These are phyloP conservation scores for Apus apus DNA, from an alignment of 2,113 vertebrate genomes.

Conservation along the genomic window DNA sequence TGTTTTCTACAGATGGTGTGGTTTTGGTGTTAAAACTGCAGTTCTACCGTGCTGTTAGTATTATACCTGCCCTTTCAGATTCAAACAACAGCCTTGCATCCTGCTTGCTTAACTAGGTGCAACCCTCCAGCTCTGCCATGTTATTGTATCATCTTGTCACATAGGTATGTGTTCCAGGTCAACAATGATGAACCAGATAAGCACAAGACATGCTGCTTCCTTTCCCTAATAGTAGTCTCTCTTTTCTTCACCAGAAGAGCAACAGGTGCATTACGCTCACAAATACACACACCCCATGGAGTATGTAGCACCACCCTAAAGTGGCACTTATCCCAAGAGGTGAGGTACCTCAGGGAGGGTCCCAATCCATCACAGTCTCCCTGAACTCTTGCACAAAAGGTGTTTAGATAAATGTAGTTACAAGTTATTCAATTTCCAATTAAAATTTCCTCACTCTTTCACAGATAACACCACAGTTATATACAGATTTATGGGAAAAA, in stretches of 20 bases:
- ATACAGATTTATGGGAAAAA: rapidly evolving
- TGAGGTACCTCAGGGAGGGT: neutral
- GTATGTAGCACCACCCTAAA: neutral
- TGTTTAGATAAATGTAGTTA: neutral
- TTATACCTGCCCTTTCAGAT: neutral
- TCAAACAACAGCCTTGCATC: neutral
- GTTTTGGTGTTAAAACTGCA: neutral
- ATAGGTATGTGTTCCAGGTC: neutral
- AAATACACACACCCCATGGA: rapidly evolving
- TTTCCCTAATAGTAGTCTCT: neutral
- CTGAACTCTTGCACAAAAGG: neutral
- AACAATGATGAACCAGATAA: neutral
- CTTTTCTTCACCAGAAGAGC: neutral
- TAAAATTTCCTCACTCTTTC: neutral
- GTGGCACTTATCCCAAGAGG: neutral
- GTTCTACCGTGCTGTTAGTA: neutral
- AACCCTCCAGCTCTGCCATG: neutral
- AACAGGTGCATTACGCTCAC: neutral
- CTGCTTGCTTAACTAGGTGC: neutral
- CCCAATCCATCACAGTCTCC: neutral
- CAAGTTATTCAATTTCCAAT: neutral
- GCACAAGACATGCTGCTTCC: neutral
- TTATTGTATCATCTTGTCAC: neutral
- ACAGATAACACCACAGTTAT: neutral
- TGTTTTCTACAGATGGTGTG: neutral